Evolutionary conservation across 2,888 invertebrate species (phyloP).

Genomic region (Tetranychus truncatus): DNA sequence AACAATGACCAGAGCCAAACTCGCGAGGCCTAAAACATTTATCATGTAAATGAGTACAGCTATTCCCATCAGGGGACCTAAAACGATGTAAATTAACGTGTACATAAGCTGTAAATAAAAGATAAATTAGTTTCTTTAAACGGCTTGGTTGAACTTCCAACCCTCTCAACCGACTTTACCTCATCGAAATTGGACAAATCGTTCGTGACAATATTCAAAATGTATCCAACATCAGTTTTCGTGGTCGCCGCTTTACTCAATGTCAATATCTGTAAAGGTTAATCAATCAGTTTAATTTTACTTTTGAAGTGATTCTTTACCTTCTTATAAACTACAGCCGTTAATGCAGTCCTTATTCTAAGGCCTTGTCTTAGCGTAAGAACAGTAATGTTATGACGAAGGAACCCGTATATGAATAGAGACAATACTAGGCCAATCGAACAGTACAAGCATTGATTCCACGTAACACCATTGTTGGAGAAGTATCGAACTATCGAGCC

Average conservation of each 20-base stretch:
- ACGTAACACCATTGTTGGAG: not conserved
- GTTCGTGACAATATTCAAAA: not conserved
- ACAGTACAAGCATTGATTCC: not conserved
- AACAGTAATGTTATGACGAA: not conserved
- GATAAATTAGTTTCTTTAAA: not conserved
- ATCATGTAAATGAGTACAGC: not conserved
- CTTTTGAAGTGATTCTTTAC: not conserved
- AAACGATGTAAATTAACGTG: slow-evolving; percentile 56
- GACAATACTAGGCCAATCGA: not conserved
- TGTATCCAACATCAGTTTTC: not conserved
- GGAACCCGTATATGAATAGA: not conserved
- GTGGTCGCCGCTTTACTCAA: not conserved
- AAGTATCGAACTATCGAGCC: not conserved
- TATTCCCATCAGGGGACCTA: slow-evolving; percentile 49
- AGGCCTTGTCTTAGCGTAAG: not conserved
- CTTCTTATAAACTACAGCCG: not conserved
- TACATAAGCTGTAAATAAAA: slow-evolving; percentile 49
- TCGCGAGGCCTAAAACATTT: not conserved
- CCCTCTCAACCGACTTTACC: slow-evolving; percentile 33
- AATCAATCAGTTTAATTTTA: not conserved
- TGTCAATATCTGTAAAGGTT: not conserved
- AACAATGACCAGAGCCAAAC: slow-evolving; percentile 39
- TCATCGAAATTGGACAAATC: slow-evolving; percentile 29
- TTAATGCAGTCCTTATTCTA: not conserved
- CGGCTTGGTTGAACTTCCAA: too few relatives aligned